Conservation (phyloP, 2,888 invertebrate species). For the Sialis fuliginosa region DNA sequence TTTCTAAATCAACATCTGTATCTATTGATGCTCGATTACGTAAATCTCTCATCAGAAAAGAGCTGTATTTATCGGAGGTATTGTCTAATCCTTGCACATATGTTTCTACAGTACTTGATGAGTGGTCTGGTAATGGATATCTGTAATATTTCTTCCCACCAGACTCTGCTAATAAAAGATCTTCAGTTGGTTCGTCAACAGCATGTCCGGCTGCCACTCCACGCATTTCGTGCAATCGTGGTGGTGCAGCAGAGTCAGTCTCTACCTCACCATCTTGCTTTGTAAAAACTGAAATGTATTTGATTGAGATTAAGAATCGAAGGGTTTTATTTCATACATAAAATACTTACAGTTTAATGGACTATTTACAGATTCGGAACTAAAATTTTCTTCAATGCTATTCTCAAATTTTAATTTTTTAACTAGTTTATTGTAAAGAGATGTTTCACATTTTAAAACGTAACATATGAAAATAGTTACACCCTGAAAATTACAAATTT, state of each 20-base stretch:
- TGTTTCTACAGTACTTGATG: constrained; percentile 17
- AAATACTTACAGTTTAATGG: constrained; percentile 39
- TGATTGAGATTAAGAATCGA: constrained; percentile 3
- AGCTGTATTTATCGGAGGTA: constrained; percentile 11
- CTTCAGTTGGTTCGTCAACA: constrained; percentile 10
- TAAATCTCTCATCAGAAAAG: constrained; percentile 5
- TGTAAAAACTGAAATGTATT: constrained; percentile 29
- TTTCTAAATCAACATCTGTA: constrained; percentile 26
- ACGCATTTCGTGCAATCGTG: constrained; percentile 22
- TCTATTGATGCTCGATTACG: constrained; percentile 8
- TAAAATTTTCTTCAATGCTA: constrained; percentile 27
- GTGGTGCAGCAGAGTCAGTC: constrained; percentile 35
- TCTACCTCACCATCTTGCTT: constrained; percentile 47
- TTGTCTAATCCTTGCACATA: constrained; percentile 18
- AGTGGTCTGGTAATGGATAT: constrained; percentile 9
- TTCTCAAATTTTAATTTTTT: constrained; percentile 25
- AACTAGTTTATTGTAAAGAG: constrained; percentile 24
- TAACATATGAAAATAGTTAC: constrained; percentile 38
- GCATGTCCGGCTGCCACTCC: constrained; percentile 26
- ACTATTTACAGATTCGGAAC: constrained; percentile 33
- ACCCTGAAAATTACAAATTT: constrained; percentile 26
- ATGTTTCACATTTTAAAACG: constrained; percentile 36
- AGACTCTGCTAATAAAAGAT: constrained; percentile 11
- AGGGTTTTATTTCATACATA: too few relatives aligned
- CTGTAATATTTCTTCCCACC: constrained; percentile 5